Conservation (phyloP, 1,140 invertebrate genomes). For the Orussus abietinus region DNA sequence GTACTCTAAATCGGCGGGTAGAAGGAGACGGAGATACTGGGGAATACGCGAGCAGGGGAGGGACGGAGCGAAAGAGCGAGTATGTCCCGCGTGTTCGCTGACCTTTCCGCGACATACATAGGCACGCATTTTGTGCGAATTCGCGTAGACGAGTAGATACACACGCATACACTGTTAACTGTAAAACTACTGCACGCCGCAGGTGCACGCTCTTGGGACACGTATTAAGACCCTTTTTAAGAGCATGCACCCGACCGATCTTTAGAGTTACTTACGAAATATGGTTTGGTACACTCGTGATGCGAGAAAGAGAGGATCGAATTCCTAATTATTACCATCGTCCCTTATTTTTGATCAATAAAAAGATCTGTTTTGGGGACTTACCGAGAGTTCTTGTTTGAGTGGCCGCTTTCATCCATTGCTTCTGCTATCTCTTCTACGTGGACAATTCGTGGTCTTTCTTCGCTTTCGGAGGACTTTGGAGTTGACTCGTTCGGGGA, state of each 20-base stretch:
- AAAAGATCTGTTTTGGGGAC: constrained; percentile 47
- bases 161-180: constrained; percentile 38
- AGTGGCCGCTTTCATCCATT: too few species aligned
- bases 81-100: too few species aligned
- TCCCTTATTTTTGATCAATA: constrained; percentile 48
- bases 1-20: constrained; percentile 31
- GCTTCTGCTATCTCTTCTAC: too few species aligned
- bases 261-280: constrained; percentile 41
- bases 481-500: too few species aligned
- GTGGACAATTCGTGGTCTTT: too few species aligned
- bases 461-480: too few species aligned
- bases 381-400: too few species aligned
- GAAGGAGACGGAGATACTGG: too few species aligned
- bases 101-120: too few species aligned
- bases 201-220: constrained; percentile 27
- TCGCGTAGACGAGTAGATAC: constrained; percentile 21
- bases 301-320: constrained; percentile 36
- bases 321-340: constrained; percentile 41
- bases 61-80: constrained; percentile 14
- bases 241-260: constrained; percentile 34
- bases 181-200: constrained; percentile 31
- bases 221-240: constrained; percentile 31
- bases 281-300: constrained; percentile 40
- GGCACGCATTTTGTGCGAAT: too few species aligned
- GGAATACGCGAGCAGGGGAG: too few species aligned